These are phyloP conservation scores for Acleris emargana DNA, from an alignment of 2,888 invertebrate species.

Conservation along the genomic window DNA sequence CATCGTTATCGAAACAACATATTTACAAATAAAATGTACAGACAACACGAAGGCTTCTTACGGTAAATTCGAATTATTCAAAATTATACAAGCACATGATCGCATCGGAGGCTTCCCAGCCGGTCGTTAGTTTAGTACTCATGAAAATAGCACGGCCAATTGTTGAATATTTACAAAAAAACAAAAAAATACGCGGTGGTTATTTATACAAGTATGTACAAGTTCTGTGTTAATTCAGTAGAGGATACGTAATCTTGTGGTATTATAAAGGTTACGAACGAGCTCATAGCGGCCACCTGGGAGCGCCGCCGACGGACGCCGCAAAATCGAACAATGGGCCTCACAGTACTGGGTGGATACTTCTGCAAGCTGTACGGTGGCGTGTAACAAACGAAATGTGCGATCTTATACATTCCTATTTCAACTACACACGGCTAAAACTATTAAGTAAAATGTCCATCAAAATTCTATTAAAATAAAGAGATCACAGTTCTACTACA, in stretches of 20 bases:
- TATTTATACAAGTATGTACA: slow-evolving; percentile 72
- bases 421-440: slow-evolving; percentile 71
- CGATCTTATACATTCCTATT: slow-evolving; percentile 60
- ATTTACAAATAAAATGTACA: slow-evolving; percentile 78
- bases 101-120: slow-evolving; percentile 61
- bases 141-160: slow-evolving; percentile 20
- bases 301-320: slow-evolving; percentile 9
- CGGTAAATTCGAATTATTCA: slow-evolving; percentile 67
- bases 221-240: slow-evolving; percentile 40
- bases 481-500: slow-evolving; percentile 80
- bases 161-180: slow-evolving; percentile 39
- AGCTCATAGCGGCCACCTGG: slow-evolving; percentile 12
- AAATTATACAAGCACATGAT: slow-evolving; percentile 47
- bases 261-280: neutral
- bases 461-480: slow-evolving; percentile 81
- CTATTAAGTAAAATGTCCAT: slow-evolving; percentile 83
- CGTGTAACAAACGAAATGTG: slow-evolving; percentile 64
- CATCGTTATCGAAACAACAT: slow-evolving; percentile 74
- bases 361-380: slow-evolving; percentile 52
- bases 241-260: neutral
- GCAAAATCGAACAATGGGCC: slow-evolving; percentile 41
- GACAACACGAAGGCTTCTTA: slow-evolving; percentile 68
- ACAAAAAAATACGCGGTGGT: slow-evolving; percentile 45
- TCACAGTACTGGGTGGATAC: slow-evolving; percentile 63
- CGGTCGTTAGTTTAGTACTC: slow-evolving; percentile 5